These are phyloP conservation scores for Ellobius talpinus DNA, from an alignment of 2,113 vertebrate species.

Conservation along the genomic window DNA sequence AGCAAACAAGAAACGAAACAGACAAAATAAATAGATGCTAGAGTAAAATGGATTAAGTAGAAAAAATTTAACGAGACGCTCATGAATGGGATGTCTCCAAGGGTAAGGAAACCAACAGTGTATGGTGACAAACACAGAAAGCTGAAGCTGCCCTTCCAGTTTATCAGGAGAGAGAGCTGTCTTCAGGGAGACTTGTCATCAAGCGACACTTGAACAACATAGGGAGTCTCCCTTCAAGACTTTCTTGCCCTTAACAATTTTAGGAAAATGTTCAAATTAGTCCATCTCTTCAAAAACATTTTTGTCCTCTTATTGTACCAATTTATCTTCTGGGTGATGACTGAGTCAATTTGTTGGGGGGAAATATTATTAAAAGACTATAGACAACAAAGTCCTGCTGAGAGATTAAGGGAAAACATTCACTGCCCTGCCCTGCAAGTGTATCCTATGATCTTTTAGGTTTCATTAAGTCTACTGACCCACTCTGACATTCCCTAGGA, in stretches of 20 bases:
- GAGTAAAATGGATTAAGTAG: not conserved
- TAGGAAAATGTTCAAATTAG: constrained; percentile 30
- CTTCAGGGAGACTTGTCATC: not conserved
- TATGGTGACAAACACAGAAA: not conserved
- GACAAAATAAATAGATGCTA: not conserved
- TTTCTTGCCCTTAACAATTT: constrained; percentile 48
- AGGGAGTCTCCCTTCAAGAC: not conserved
- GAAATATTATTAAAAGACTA: not conserved
- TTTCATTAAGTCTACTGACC: constrained; percentile 50
- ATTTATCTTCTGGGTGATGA: not conserved
- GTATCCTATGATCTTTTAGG: constrained; percentile 42
- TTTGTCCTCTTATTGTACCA: not conserved
- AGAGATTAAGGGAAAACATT: constrained; percentile 55
- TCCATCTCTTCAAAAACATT: not conserved
- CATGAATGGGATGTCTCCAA: not conserved
- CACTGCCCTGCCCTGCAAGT: not conserved
- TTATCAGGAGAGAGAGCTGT: not conserved
- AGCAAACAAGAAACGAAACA: not conserved
- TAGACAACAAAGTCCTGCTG: not conserved
- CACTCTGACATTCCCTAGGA: not conserved
- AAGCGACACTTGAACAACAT: not conserved
- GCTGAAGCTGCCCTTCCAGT: not conserved
- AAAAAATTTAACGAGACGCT: not conserved
- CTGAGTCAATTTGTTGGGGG: not conserved
- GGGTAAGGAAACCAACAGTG: not conserved